phyloP scores from a whole-genome alignment of 2,113 vertebrate genomes.

The Sitta europaea region DNA sequence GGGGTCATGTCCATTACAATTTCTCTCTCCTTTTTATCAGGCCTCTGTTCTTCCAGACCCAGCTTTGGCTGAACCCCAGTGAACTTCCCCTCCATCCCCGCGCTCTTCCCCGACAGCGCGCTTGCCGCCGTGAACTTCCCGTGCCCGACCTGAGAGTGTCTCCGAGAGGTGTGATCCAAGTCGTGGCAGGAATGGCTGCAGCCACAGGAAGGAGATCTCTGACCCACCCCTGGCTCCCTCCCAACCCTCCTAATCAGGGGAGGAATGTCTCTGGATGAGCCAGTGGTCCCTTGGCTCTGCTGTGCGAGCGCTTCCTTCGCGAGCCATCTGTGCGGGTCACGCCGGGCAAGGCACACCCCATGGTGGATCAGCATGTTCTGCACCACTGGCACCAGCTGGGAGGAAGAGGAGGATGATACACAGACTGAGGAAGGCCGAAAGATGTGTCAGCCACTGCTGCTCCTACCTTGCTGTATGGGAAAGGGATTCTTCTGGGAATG shows the following conservation, averaged over 20 bases:
- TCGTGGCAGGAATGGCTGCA: background rate
- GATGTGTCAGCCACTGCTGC: background rate
- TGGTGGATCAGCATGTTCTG: background rate
- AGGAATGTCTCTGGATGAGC: constrained; percentile 24
- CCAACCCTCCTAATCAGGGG: constrained; percentile 13
- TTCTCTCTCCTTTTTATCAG: constrained; percentile 24
- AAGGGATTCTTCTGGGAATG: fast-evolving
- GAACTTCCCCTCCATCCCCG: constrained; percentile 21
- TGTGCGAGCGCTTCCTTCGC: background rate
- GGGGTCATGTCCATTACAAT: background rate
- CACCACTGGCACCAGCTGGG: background rate
- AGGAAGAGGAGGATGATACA: background rate
- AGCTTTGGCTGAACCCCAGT: background rate
- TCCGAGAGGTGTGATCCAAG: constrained; percentile 1
- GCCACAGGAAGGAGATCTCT: background rate
- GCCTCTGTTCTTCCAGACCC: background rate
- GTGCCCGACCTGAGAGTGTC: background rate
- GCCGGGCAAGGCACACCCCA: background rate
- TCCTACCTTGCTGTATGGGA: background rate
- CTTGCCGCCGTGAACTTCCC: constrained; percentile 46
- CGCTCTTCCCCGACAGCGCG: background rate
- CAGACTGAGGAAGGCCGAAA: background rate
- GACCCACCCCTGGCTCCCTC: constrained; percentile 44
- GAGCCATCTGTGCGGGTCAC: background rate
- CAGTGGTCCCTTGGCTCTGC: background rate